Base-by-base conservation (phyloP, 1,140 invertebrate species). In the Chrysopa pallens region DNA sequence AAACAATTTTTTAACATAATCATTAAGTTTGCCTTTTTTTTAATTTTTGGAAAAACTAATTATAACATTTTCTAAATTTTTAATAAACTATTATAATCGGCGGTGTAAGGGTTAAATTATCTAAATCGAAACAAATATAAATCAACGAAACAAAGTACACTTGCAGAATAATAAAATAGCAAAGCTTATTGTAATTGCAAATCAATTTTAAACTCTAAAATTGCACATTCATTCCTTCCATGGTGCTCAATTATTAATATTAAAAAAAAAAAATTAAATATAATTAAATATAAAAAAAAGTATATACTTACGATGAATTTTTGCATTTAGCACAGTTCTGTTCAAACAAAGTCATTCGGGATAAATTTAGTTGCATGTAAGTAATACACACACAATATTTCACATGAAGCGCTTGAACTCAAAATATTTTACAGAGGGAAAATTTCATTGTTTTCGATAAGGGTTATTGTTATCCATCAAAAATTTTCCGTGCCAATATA, bases 211-310 rank as follows among this genome's bases (percentile, higher is more conserved):
- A 44, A 45, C 35, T 43, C 44, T 37, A 36, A 42, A 40, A 42
- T 47, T 47, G 48, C 49, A 50, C 48, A 57, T 55, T 53, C 58
- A 60, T 59, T 60, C 58, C 58, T 60, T 60, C 58, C 58, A 60
- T 55, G 57, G 58, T 60, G 58, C 58, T 60, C 58, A 60, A 60
- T 60, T 60, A 58, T 36, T 39, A 38, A 46, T 46, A 42, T 38
- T 39, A 42, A 36, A 33, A 33, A 11, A 11, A 12, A 12, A 2
- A 4, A 33, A 33, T 4, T 33, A 11, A 33, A 33, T 33, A 12
- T 11, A 9, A 33, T 12, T 33, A 11, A 11, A 33, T 11, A 33
- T 12, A 33, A 33, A 33, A 33, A 11, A 12, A 11, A 11, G 6
- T 4, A 33, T 4, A 9, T 33, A 12, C 6, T 4, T 33, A 9